These are phyloP conservation scores for Boloria euphrosyne DNA, from an alignment of 2,888 invertebrate genomes.

Conservation along the genomic window DNA sequence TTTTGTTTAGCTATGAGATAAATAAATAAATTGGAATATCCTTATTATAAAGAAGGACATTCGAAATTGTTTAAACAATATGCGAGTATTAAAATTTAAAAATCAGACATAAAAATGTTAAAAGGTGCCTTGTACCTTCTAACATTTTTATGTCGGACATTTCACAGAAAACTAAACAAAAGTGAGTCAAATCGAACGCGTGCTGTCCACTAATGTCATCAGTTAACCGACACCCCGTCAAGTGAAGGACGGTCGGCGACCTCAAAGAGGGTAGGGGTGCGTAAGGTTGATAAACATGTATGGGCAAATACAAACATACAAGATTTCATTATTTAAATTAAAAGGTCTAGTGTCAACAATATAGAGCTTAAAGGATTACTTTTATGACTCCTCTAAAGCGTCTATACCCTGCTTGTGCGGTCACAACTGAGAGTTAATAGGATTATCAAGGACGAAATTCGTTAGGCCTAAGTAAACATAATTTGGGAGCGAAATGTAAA, in stretches of 20 bases:
- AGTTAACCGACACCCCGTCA: constrained; percentile 55
- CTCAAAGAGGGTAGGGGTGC: constrained; percentile 46
- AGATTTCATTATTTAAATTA: too few species aligned
- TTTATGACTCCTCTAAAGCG: not conserved
- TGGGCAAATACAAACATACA: too few species aligned
- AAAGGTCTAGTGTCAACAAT: not conserved
- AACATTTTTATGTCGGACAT: too few species aligned
- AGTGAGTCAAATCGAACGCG: not conserved
- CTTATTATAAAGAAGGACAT: too few species aligned
- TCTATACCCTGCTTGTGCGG: constrained; percentile 2
- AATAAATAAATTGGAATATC: too few species aligned
- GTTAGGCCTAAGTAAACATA: constrained; percentile 15
- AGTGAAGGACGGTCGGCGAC: constrained; percentile 66
- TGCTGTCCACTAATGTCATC: constrained; percentile 50
- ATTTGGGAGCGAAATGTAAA: constrained; percentile 1
- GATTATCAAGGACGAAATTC: constrained; percentile 14
- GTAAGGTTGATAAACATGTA: constrained; percentile 39
- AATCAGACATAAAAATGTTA: not conserved
- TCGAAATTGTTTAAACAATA: too few species aligned
- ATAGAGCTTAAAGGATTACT: not conserved
- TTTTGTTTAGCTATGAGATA: not conserved
- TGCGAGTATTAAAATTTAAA: not conserved
- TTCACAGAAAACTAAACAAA: constrained; percentile 15
- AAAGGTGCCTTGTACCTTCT: too few species aligned
- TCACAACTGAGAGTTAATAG: constrained; percentile 2